Conservation (phyloP, 1,140 invertebrate species). For the Lethrus apterus region DNA sequence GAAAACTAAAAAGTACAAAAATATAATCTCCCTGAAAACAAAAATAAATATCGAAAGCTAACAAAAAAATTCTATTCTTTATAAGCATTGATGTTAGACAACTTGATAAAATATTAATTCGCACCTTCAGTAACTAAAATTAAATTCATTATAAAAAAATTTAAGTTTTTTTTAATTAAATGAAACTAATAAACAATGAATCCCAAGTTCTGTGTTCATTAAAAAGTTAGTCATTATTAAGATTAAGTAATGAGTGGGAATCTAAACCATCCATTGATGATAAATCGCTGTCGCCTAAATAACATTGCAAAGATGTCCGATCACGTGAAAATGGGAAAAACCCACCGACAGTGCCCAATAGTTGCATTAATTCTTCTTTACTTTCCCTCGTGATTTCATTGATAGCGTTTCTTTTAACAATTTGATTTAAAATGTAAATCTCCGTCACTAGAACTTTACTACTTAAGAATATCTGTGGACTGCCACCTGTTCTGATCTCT, state of each 20-base stretch:
- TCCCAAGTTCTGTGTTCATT: no score
- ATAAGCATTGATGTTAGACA: no score
- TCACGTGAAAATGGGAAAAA: conserved; percentile 46
- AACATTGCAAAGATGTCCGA: conserved; percentile 14
- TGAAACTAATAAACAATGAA: no score
- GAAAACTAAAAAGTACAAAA: no score
- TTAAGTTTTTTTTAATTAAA: no score
- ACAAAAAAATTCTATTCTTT: no score
- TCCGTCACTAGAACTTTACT: conserved; percentile 49
- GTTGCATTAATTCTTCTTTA: conserved; percentile 33
- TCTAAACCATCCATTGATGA: conserved; percentile 35
- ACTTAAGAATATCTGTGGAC: conserved; percentile 57
- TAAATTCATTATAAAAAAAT: no score
- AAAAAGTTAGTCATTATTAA: no score
- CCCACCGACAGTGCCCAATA: conserved; percentile 41
- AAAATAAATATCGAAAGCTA: no score
- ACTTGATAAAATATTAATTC: no score
- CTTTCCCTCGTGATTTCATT: conserved; percentile 28
- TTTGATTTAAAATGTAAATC: conserved; percentile 46
- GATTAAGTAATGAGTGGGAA: conserved; percentile 39
- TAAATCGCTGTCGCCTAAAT: conserved; percentile 28
- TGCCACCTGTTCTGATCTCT: conserved; percentile 71
- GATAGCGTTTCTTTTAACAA: conserved; percentile 31
- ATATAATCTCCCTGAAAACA: no score
- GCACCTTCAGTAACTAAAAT: no score